A percentile compares a stretch with the other conserved stretches of the same genome.
phyloP scores from a whole-genome alignment of 2,888 invertebrate species.

The Macrosoma leucophasiata region DNA sequence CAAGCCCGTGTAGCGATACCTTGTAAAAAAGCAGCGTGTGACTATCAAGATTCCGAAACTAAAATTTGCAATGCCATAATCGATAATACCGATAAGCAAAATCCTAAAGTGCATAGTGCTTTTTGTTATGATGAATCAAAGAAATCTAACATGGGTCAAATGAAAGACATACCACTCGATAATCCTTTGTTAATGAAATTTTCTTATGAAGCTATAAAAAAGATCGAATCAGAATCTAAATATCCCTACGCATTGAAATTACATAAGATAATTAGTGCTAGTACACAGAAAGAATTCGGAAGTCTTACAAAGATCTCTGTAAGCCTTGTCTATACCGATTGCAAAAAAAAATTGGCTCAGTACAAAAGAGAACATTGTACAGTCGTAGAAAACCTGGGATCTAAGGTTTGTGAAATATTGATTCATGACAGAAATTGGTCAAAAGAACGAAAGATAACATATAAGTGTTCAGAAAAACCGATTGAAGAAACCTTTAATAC shows the following conservation, averaged over 20 bases:
- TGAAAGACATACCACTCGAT: conserved; percentile 33
- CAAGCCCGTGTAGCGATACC: conserved; percentile 45
- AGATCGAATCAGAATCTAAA: conserved; percentile 45
- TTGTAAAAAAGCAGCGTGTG: conserved; percentile 43
- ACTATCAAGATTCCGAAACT: conserved; percentile 38
- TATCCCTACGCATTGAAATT: conserved; percentile 39
- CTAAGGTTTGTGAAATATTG: conserved; percentile 47
- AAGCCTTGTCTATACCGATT: conserved; percentile 42
- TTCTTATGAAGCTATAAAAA: conserved; percentile 36
- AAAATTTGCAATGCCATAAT: conserved; percentile 75
- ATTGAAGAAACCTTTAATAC: conserved; percentile 38
- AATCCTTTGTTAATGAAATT: conserved; percentile 42
- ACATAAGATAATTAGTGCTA: conserved; percentile 42
- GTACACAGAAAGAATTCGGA: conserved; percentile 39
- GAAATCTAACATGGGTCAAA: conserved; percentile 28
- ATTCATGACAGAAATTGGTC: conserved; percentile 41
- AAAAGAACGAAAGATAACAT: conserved; percentile 41
- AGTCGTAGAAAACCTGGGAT: conserved; percentile 36
- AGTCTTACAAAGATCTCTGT: conserved; percentile 45
- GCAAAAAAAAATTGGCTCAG: conserved; percentile 38
- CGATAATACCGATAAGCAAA: conserved; percentile 48
- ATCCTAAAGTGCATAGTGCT: conserved; percentile 62
- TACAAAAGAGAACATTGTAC: conserved; percentile 40
- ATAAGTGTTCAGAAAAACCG: conserved; percentile 42
- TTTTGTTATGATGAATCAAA: conserved; percentile 60